Evolutionary conservation across 2,797 vertebrate species (phyloP), one percentile per base, ranked within the genome.

Genomic region (Jordanella pulchra): DNA sequence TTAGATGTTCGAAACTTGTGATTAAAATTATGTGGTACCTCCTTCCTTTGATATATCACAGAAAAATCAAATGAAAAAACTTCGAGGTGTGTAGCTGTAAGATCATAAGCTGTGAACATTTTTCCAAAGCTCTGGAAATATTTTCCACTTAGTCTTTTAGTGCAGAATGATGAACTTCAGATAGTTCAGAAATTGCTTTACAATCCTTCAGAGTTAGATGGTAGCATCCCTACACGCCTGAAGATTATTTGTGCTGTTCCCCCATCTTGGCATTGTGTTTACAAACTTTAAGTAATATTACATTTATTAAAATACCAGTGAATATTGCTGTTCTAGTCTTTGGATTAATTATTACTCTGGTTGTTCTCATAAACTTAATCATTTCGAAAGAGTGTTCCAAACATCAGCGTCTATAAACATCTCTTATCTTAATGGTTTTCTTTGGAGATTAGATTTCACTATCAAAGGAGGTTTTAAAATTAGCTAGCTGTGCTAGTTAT

Each of bases 381-480:
- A 6, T 66, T 10, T 21, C 28, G 25, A 50, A 18, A 48, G 44
- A 65, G 42, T n/a, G 32, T n/a, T 7, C 1, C 23, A 63, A 63
- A 15, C 23, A 42, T 48, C 44, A 65, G 48, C 45, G 30, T 30
- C 17, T 48, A 21, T 27, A 50, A 48, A 50, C 45, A 12, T 21
- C 14, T 4, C 11, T 65, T 32, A 66, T 66, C 27, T 30, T 23
- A 23, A 28, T 32, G 23, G 13, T 7, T 7, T 66, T 30, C 25
- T 23, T 66, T 28, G 27, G 25, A 28, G 64, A 65, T 48, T 48
- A 30, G 28, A 66, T 66, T 25, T 63, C 60, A 48, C 21, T 66
- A 28, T 50, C 45, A 66, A 66, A 66, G 28, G 13, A 23, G 30
- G 15, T 1, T 15, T 61, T 21, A 61, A n/a, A 39, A 13, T n/a